Evolutionary conservation across 2,113 vertebrate species (phyloP).

Genomic region (Girardinichthys multiradiatus): DNA sequence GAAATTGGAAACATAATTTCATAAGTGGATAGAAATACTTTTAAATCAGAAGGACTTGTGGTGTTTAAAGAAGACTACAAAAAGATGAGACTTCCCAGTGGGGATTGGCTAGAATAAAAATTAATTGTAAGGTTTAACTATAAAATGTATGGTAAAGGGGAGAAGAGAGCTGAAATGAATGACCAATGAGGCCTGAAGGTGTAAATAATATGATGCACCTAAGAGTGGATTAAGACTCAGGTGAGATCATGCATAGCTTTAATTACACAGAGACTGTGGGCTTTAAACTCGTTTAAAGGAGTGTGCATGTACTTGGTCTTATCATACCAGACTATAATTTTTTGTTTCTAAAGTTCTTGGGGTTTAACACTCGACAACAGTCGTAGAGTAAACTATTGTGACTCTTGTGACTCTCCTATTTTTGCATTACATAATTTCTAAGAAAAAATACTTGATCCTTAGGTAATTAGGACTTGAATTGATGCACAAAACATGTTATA

Average conservation of each 20-base stretch:
- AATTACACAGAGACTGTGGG: background rate
- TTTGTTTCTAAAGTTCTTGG: background rate
- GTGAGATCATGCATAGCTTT: background rate
- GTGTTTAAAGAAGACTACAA: constrained; percentile 13
- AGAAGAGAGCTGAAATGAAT: constrained; percentile 10
- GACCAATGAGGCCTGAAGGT: constrained; percentile 8
- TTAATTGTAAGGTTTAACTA: constrained; percentile 6
- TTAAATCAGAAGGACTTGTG: constrained; percentile 8
- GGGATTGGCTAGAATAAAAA: background rate
- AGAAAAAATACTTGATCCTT: too few relatives aligned
- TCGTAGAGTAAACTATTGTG: too few relatives aligned
- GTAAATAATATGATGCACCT: constrained; percentile 4
- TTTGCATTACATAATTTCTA: too few relatives aligned
- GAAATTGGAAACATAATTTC: constrained; percentile 11
- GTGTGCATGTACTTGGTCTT: background rate
- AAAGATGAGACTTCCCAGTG: constrained; percentile 12
- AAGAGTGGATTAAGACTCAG: background rate
- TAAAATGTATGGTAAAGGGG: background rate
- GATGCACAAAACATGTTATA: too few relatives aligned
- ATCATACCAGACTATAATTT: background rate
- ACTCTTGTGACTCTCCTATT: too few relatives aligned
- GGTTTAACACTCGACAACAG: background rate
- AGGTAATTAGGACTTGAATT: too few relatives aligned
- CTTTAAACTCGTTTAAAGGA: background rate
- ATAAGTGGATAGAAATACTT: constrained; percentile 28